Evolutionary conservation across 1,140 invertebrate species (phyloP).

Genomic region (Drosophila ananassae): DNA sequence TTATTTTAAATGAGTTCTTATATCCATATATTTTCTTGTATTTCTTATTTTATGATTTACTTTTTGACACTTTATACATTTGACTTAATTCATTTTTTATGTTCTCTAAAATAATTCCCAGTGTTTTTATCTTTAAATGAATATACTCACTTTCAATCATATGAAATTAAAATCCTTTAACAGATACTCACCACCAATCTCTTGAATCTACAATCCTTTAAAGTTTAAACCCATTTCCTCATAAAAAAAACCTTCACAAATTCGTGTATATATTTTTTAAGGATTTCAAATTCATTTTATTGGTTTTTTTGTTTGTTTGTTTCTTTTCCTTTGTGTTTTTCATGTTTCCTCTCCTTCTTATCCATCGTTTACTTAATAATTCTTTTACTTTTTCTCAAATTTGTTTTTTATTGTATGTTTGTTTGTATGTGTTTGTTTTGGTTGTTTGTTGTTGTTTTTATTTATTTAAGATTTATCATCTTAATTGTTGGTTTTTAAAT

Average conservation of each 20-base stretch:
- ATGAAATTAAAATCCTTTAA: too few relatives aligned
- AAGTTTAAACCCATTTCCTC: not conserved
- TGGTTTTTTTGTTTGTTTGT: constrained; percentile 69
- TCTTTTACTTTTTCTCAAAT: constrained; percentile 66
- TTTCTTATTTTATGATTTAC: too few relatives aligned
- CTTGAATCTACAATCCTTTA: not conserved
- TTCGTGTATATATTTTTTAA: constrained; percentile 73
- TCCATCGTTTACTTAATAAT: constrained; percentile 62
- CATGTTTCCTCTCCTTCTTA: constrained; percentile 55
- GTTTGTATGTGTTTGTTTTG: constrained; percentile 56
- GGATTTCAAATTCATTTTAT: constrained; percentile 83
- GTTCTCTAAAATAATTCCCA: too few relatives aligned
- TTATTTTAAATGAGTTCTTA: too few relatives aligned
- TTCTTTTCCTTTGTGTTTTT: constrained; percentile 60
- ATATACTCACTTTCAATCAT: too few relatives aligned
- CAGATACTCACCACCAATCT: not conserved
- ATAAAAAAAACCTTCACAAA: constrained; percentile 48
- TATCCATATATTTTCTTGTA: too few relatives aligned
- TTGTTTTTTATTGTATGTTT: constrained; percentile 71
- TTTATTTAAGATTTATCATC: constrained; percentile 62
- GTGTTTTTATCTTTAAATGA: too few relatives aligned
- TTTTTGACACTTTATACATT: too few relatives aligned
- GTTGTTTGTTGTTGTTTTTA: constrained; percentile 47
- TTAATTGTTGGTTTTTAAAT: constrained; percentile 54
- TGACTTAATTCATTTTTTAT: too few relatives aligned